Base-by-base conservation (phyloP, 2,113 vertebrate species). In the Micronisus gabar region DNA sequence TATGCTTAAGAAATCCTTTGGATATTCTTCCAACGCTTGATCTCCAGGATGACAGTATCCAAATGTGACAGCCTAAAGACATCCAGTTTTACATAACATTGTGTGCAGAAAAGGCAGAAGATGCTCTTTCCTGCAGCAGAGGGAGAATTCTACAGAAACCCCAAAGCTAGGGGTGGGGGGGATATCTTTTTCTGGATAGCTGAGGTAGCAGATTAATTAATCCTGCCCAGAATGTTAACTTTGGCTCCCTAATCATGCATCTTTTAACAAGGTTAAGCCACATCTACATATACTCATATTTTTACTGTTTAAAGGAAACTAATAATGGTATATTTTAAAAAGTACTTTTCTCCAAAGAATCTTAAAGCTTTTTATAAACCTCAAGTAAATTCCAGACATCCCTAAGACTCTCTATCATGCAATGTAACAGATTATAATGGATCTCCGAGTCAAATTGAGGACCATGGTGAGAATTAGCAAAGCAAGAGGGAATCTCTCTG, bases 1-100 rank as follows among this genome's bases (percentile, higher is more conserved):
- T 84, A 87, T 15, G 52, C 91, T 94, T 78, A 84, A 96, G 56
- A 94, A 91, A 93, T 91, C 73, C 76, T 95, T 70, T 66, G 84
- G 48, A 81, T 81, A 91, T 56, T 87, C 78, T 91, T 94, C 93
- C 73, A 94, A 45, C 23, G 38, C 84, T 95, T 91, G 93, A 95
- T 93, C 93, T 94, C 70, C 65, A 41, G 53, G 45, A 72, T 58
- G 70, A 53, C 65, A 68, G 81, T 29, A 79, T 82, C 73, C 81
- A 87, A 96, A 90, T 68, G 62, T 91, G 94, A 92, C 95, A 93
- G 68, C 40, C 62, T 67, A 38, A 91, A 89, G 86, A 89, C 3
- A 0, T 76, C n/a, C 53, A 53, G 58, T 85, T 94, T 91, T 94
- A 95, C 23, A 29, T 56, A 95, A 93, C 58, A 58, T 10, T 30